Conservation (phyloP, 2,888 invertebrate species). For the Schizotus pectinicornis region DNA sequence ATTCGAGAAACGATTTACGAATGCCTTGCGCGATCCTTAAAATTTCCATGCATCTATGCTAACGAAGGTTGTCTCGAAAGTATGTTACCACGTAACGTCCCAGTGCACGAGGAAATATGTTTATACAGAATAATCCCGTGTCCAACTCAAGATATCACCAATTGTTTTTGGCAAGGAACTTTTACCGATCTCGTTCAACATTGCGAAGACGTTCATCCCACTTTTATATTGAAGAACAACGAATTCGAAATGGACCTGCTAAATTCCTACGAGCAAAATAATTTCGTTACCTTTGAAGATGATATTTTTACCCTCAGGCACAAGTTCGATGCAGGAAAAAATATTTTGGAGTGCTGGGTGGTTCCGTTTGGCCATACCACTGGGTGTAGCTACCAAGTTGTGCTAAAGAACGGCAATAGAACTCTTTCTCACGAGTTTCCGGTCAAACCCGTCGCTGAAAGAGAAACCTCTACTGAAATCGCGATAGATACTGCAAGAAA, state of each 20-base stretch:
- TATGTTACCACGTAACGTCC: slow-evolving; percentile 20
- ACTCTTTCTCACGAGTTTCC: slow-evolving; percentile 1
- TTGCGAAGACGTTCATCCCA: slow-evolving; percentile 45
- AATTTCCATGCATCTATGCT: slow-evolving; percentile 37
- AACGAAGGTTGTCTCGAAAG: slow-evolving; percentile 18
- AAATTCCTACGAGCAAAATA: slow-evolving; percentile 46
- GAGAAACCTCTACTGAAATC: slow-evolving; percentile 34
- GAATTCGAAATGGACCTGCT: slow-evolving; percentile 50
- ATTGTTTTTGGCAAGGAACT: slow-evolving; percentile 48
- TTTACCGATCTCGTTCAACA: slow-evolving; percentile 43
- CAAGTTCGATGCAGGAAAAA: slow-evolving; percentile 35
- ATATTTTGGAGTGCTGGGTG: slow-evolving; percentile 43
- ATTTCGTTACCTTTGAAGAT: slow-evolving; percentile 42
- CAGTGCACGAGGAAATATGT: slow-evolving; percentile 40
- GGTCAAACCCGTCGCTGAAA: background rate
- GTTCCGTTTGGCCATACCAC: slow-evolving; percentile 29
- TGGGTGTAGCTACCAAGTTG: slow-evolving; percentile 28
- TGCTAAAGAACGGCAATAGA: slow-evolving; percentile 7
- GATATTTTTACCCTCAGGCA: slow-evolving; percentile 45
- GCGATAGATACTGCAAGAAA: slow-evolving; percentile 23
- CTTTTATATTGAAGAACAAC: slow-evolving; percentile 41
- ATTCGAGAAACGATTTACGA: slow-evolving; percentile 32
- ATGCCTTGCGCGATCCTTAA: slow-evolving; percentile 28
- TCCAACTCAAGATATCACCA: slow-evolving; percentile 31
- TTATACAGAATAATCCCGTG: slow-evolving; percentile 37